Percentiles rank a stretch among this genome's conserved stretches.
Evolutionary conservation across 2,797 vertebrate genomes (phyloP).

Genomic region (Paedocypris micromegethes): DNA sequence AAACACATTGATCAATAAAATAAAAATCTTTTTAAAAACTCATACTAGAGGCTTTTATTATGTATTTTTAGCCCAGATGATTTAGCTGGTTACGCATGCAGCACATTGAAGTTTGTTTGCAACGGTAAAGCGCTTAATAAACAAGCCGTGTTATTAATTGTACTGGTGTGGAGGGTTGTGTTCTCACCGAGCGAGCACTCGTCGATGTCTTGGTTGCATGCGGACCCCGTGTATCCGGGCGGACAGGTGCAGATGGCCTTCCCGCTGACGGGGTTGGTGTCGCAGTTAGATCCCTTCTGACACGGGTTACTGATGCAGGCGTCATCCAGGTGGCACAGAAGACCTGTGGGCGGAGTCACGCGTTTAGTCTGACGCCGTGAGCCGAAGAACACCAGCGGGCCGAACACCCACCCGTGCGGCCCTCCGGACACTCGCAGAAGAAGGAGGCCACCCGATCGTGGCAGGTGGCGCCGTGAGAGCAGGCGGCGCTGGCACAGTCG

Average conservation of each 20-base stretch:
- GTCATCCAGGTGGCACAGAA: conserved; percentile 90
- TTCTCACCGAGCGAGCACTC: conserved; percentile 86
- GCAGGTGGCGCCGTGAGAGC: conserved; percentile 87
- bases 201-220: conserved; percentile 91
- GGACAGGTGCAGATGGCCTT: conserved; percentile 97
- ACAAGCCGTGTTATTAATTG: no score
- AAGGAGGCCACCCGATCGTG: conserved; percentile 94
- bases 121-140: no score
- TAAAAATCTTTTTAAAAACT: no score
- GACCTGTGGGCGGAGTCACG: conserved; percentile 62
- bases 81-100: no score
- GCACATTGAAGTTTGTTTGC: no score
- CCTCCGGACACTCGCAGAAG: conserved; percentile 94
- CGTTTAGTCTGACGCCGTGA: no score
- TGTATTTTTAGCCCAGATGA: no score
- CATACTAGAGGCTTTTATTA: no score
- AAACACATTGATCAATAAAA: no score
- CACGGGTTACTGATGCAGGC: conserved; percentile 98
- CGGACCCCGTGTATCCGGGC: conserved; percentile 83
- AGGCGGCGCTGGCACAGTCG: conserved; percentile 89
- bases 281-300: conserved; percentile 94
- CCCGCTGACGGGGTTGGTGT: conserved; percentile 96
- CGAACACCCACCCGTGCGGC: conserved; percentile 78
- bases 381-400: background rate
- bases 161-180: background rate